These are phyloP conservation scores for Conus canariensis DNA, from an alignment of 2,888 invertebrate genomes.

Conservation along the genomic window DNA sequence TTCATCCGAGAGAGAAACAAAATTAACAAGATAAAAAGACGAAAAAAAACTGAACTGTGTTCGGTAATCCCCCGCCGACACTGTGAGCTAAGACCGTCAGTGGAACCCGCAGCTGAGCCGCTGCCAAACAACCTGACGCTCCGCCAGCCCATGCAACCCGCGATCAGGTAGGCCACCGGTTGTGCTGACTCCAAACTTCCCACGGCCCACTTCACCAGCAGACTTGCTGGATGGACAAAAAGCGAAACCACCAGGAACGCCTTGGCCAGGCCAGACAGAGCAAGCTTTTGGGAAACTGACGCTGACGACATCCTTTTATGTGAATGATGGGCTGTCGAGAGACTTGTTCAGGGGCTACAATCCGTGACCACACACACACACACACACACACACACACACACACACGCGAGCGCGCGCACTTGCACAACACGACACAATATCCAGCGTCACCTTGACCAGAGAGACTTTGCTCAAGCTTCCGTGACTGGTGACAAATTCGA, in stretches of 20 bases:
- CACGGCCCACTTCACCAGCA: conserved; percentile 16
- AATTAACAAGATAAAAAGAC: too few species aligned
- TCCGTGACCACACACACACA: background rate
- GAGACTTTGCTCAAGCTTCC: too few species aligned
- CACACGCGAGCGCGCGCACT: too few species aligned
- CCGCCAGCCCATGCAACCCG: background rate
- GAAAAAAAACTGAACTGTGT: too few species aligned
- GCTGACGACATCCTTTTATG: background rate
- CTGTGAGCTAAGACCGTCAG: too few species aligned
- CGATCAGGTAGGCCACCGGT: background rate
- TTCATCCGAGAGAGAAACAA: too few species aligned
- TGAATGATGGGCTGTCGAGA: background rate
- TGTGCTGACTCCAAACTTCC: conserved; percentile 32
- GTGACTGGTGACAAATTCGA: background rate
- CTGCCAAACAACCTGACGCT: background rate
- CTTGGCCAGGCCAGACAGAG: too few species aligned
- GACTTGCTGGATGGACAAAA: conserved; percentile 34
- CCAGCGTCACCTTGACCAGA: too few species aligned
- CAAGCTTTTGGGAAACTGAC: background rate
- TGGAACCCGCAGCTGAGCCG: background rate
- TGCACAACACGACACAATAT: background rate
- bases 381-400: too few species aligned
- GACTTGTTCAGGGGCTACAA: background rate
- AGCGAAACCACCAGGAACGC: background rate
- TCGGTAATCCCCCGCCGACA: too few species aligned